These are phyloP conservation scores for Idaea straminata DNA, from an alignment of 2,888 invertebrate species.

Conservation along the genomic window DNA sequence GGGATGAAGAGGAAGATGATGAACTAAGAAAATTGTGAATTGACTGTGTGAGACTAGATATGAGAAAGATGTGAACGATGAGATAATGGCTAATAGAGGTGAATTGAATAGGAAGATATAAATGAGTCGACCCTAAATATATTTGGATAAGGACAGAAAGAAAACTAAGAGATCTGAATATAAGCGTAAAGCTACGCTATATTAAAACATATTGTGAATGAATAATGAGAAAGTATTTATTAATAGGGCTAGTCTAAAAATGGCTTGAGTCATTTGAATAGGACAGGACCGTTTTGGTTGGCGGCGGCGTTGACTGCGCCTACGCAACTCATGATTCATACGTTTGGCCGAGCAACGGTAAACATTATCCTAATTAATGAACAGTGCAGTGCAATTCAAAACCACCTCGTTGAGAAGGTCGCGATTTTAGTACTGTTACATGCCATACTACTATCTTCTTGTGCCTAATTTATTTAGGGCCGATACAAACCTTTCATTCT, in stretches of 20 bases:
- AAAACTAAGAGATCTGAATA: too few species aligned
- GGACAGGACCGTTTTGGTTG: slow-evolving; percentile 63
- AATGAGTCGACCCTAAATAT: too few species aligned
- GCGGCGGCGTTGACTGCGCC: slow-evolving; percentile 53
- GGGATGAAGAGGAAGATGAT: too few species aligned
- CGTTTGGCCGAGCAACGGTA: slow-evolving; percentile 66
- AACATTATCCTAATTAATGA: slow-evolving; percentile 70
- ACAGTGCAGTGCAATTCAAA: slow-evolving; percentile 41
- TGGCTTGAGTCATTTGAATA: slow-evolving; percentile 50
- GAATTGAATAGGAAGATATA: too few species aligned
- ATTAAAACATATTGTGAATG: slow-evolving; percentile 21
- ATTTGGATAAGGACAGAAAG: too few species aligned
- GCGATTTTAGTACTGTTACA: not conserved
- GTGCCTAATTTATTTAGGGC: too few species aligned
- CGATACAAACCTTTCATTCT: too few species aligned
- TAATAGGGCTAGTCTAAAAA: slow-evolving; percentile 56
- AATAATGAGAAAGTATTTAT: slow-evolving; percentile 31
- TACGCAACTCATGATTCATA: slow-evolving; percentile 71
- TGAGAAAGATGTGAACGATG: too few species aligned
- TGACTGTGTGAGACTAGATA: too few species aligned
- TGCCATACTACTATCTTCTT: too few species aligned
- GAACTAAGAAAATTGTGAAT: too few species aligned
- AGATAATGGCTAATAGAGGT: too few species aligned
- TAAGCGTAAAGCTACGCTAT: slow-evolving; percentile 3
- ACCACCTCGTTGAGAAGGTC: slow-evolving; percentile 25